Base-by-base conservation (phyloP, 2,888 invertebrate genomes). In the Globia sparganii region DNA sequence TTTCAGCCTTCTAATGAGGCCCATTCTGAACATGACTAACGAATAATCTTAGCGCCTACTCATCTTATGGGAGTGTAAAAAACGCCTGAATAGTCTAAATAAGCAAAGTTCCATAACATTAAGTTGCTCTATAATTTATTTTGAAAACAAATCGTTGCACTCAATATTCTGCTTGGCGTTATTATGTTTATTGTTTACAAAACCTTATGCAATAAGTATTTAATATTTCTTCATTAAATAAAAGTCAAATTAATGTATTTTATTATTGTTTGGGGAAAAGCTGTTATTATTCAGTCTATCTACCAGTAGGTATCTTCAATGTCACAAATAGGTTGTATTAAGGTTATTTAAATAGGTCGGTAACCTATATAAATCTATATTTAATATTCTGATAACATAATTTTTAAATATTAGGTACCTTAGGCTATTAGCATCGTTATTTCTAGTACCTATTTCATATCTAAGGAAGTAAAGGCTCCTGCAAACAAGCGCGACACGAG, bases 121-220 rank as follows among this genome's bases (percentile, higher is more conserved):
- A 11, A 4, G 6, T 68, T 83, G 62, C 83, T 37, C 18, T 28
- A 18, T 13, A 56, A 28, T 37, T 31, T 13, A 46, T 46, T 62
- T 37, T 43, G 43, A 34, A 2, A 43, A 53, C 18, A 56, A 76
- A 15, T 49, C 15, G 21, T 43, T 73, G 18, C 6, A 31, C 43
- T 53, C 2, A 28, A 65, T 65, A n/a, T 40, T 15, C 37, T 56
- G 1, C 5, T n/a, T 34, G 25, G 37, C 46, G 3, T 58, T 71
- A 4, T 71, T 43, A n/a, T 67, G 31, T 73, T 81, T 75, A 43
- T 6, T 49, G n/a, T 66, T 59, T 56, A 56, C 46, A 21, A 53
- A 53, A 80, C 31, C 68, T 80, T 62, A 79, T 37, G 81, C 69
- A 84, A 84, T 43, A 58, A 65, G 1, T 84, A 28, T 74, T 80